phyloP scores from a whole-genome alignment of 2,113 vertebrate genomes.

The Callorhinus ursinus region DNA sequence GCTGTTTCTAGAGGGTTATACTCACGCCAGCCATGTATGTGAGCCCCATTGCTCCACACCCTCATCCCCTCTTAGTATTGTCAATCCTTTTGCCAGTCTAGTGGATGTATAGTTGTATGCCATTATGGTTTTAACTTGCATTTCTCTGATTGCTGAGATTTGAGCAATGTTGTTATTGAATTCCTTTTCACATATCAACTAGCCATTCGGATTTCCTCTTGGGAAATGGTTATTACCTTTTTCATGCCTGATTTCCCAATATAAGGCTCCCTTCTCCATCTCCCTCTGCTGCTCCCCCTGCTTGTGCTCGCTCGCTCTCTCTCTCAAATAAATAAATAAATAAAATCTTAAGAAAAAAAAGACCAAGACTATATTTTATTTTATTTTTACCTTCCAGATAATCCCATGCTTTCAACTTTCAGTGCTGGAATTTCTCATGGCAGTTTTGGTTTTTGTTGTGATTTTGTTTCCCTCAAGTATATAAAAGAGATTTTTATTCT shows the following conservation, averaged over 20 bases:
- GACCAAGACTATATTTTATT: neutral
- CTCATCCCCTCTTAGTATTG: neutral
- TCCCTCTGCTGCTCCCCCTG: neutral
- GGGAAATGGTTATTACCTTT: neutral
- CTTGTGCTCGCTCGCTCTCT: neutral
- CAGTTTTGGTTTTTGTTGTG: neutral
- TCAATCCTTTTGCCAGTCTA: neutral
- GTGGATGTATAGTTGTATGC: neutral
- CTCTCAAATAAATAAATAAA: neutral
- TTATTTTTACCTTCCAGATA: neutral
- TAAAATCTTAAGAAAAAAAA: neutral
- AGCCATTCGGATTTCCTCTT: constrained; percentile 17
- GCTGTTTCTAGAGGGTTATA: neutral
- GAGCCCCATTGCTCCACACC: neutral
- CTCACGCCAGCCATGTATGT: neutral
- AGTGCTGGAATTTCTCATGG: neutral
- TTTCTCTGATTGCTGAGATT: neutral
- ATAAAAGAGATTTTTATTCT: constrained; percentile 8
- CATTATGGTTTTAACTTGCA: neutral
- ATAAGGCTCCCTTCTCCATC: neutral
- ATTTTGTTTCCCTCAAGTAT: neutral
- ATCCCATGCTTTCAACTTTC: neutral
- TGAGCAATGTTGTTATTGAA: neutral
- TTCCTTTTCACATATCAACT: neutral
- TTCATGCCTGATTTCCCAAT: neutral